Percentiles rank a stretch among this genome's conserved stretches.
Evolutionary conservation across 2,888 invertebrate genomes (phyloP).

Genomic region (Beris chalybata): DNA sequence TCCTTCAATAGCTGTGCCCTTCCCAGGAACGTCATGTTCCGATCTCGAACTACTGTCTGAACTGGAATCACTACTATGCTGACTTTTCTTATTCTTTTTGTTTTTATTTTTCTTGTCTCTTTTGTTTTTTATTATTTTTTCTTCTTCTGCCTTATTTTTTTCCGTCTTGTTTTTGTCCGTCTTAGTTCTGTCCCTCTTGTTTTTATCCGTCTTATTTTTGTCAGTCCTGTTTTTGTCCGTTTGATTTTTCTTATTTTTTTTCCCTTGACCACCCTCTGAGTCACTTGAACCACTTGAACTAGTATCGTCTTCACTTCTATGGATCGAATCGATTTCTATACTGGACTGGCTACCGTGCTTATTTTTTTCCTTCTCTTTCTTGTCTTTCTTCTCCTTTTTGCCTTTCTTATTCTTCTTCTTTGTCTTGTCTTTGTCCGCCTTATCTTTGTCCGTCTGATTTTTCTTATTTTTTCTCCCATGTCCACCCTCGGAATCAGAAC

Average conservation of each 20-base stretch:
- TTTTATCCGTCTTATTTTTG: slow-evolving; percentile 8
- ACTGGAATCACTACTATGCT: background rate
- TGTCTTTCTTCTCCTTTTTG: too few relatives aligned
- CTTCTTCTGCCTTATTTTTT: background rate
- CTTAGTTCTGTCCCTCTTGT: slow-evolving; percentile 4
- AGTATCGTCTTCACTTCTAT: background rate
- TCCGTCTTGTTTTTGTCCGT: slow-evolving; percentile 12
- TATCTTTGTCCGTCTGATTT: background rate
- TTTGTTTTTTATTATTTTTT: background rate
- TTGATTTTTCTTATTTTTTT: slow-evolving; percentile 1
- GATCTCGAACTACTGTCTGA: too few relatives aligned
- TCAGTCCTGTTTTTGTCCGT: slow-evolving; percentile 6
- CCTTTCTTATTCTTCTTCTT: too few relatives aligned
- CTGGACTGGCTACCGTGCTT: background rate
- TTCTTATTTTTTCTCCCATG: background rate
- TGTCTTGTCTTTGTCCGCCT: background rate
- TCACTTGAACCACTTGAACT: background rate
- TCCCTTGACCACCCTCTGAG: too few relatives aligned
- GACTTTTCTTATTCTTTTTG: background rate
- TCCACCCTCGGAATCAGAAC: too few relatives aligned
- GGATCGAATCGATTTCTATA: background rate
- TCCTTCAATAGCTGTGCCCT: background rate
- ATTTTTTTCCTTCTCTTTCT: too few relatives aligned
- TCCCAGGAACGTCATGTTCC: too few relatives aligned
- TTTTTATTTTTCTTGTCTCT: background rate